A percentile compares a stretch with the other conserved stretches of the same genome.
These are phyloP conservation scores for Gymnosoma rotundatum DNA, from an alignment of 2,888 invertebrate genomes.

Conservation along the genomic window DNA sequence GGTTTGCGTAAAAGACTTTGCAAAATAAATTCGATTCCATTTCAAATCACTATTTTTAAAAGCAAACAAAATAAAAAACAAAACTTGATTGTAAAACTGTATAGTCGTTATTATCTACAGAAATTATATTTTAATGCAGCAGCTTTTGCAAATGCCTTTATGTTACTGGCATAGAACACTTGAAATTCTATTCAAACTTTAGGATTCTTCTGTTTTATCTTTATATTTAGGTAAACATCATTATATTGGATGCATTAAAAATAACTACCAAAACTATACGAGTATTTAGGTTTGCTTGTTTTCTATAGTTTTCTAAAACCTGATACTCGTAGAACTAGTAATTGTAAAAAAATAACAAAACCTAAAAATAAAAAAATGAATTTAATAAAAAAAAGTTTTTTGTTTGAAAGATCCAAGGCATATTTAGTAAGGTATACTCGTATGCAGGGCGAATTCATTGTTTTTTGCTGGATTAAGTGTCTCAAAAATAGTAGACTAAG, in stretches of 20 bases:
- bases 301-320: no score
- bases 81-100: constrained; percentile 23
- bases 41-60: constrained; percentile 32
- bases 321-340: no score
- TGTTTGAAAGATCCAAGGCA: no score
- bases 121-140: constrained; percentile 36
- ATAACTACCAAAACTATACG: no score
- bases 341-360: no score
- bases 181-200: constrained; percentile 41
- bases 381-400: no score
- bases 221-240: constrained; percentile 36
- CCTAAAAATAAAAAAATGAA: no score
- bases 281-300: constrained; percentile 1
- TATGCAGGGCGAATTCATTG: no score
- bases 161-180: constrained; percentile 10
- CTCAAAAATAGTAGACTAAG: no score
- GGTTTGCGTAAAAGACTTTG: background rate
- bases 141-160: background rate
- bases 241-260: constrained; percentile 21
- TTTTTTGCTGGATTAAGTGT: no score
- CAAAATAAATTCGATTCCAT: constrained; percentile 40
- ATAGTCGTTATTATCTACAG: constrained; percentile 27
- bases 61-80: constrained; percentile 45
- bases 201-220: constrained; percentile 17
- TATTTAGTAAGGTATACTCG: no score